Percentiles rank a stretch among this genome's conserved stretches.
Evolutionary conservation across 1,140 invertebrate genomes (phyloP).

Genomic region (Orussus abietinus): DNA sequence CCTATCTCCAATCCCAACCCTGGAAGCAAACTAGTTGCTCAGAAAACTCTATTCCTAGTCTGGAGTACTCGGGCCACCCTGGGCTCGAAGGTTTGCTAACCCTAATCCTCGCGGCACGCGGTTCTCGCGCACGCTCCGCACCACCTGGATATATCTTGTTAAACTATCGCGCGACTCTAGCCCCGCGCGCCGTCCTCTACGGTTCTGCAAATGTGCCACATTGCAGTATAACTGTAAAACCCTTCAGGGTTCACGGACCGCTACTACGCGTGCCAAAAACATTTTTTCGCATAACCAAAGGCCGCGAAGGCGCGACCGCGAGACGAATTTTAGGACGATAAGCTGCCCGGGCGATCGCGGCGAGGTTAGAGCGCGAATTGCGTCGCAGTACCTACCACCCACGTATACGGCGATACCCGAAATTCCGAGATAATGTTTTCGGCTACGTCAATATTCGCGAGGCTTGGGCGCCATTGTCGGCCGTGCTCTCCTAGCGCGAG

Average conservation of each 20-base stretch:
- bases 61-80: constrained; percentile 9
- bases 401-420: constrained; percentile 30
- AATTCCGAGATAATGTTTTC: constrained; percentile 42
- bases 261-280: constrained; percentile 52
- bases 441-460: constrained; percentile 42
- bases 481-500: constrained; percentile 19
- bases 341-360: constrained; percentile 11
- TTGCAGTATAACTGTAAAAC: constrained; percentile 57
- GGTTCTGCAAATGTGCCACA: constrained; percentile 55
- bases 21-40: constrained; percentile 46
- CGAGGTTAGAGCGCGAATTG: constrained; percentile 39
- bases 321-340: constrained; percentile 17
- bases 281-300: constrained; percentile 50
- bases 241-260: constrained; percentile 51
- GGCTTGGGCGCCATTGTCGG: constrained; percentile 45
- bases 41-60: constrained; percentile 19
- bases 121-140: not conserved
- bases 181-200: constrained; percentile 46
- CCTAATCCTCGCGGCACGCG: constrained; percentile 27
- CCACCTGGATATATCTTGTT: constrained; percentile 6
- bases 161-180: constrained; percentile 28
- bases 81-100: constrained; percentile 19
- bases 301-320: not conserved
- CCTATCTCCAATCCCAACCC: constrained; percentile 49
- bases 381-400: constrained; percentile 36